Evolutionary conservation across 2,888 invertebrate genomes (phyloP).

Genomic region (Scaptomyza parva): DNA sequence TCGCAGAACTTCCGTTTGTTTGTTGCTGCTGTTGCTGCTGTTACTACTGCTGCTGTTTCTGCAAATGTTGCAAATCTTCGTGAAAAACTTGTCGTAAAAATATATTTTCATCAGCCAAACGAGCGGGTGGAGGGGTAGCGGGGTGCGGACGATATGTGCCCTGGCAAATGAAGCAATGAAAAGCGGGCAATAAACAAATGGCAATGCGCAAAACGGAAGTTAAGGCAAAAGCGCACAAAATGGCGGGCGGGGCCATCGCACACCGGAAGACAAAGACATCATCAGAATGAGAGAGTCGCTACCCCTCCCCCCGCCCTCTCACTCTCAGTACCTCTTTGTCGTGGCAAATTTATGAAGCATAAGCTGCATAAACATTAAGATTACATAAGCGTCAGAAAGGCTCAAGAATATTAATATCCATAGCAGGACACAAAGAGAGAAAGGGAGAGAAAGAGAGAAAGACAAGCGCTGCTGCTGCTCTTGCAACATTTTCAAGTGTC

Average conservation of each 20-base stretch:
- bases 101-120: conserved; percentile 75
- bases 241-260: conserved; percentile 65
- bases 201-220: conserved; percentile 71
- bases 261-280: conserved; percentile 72
- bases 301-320: too few species aligned
- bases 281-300: too few species aligned
- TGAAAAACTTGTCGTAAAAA: conserved; percentile 80
- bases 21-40: conserved; percentile 26
- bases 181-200: conserved; percentile 77
- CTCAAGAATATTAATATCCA: conserved; percentile 42
- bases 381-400: conserved; percentile 75
- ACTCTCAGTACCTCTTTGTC: not conserved
- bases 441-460: conserved; percentile 3
- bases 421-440: conserved; percentile 35
- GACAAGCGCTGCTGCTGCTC: conserved; percentile 58
- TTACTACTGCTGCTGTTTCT: conserved; percentile 68
- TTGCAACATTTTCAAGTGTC: conserved; percentile 80
- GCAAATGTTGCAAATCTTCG: conserved; percentile 79
- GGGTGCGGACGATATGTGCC: too few species aligned
- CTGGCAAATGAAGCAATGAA: conserved; percentile 72
- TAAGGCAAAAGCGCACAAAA: conserved; percentile 64
- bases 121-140: not conserved
- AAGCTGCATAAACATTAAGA: conserved; percentile 80
- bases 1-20: conserved; percentile 57
- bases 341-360: conserved; percentile 77